Conservation (phyloP, 2,797 vertebrate species). For the Sebastes paucispinis region DNA sequence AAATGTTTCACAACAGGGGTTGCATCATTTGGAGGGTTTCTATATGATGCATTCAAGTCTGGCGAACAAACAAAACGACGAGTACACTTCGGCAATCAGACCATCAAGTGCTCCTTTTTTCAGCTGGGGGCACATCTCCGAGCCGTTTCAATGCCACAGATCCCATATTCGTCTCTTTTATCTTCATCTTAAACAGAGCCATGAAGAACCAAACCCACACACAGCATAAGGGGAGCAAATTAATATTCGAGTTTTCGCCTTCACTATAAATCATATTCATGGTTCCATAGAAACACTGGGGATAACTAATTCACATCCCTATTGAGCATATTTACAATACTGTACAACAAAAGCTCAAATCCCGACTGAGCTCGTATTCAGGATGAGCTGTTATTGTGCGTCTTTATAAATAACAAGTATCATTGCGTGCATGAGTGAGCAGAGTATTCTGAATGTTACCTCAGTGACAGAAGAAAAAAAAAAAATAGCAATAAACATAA, state of each 20-base stretch:
- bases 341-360: conserved; percentile 49
- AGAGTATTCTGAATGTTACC: conserved; percentile 32
- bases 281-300: conserved; percentile 21
- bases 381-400: conserved; percentile 53
- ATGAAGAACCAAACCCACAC: conserved; percentile 24
- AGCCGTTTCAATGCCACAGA: conserved; percentile 38
- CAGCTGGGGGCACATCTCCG: conserved; percentile 40
- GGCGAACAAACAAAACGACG: conserved; percentile 58
- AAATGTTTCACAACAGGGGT: conserved; percentile 4
- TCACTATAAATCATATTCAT: conserved; percentile 47
- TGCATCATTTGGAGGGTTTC: conserved; percentile 38
- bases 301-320: conserved; percentile 50
- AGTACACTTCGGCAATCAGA: conserved; percentile 46
- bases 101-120: conserved; percentile 52
- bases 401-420: conserved; percentile 55
- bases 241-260: conserved; percentile 23
- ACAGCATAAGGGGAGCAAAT: conserved; percentile 24
- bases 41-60: conserved; percentile 33
- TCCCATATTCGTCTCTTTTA: conserved; percentile 42
- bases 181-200: conserved; percentile 46
- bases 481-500: conserved; percentile 40
- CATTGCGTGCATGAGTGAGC: conserved; percentile 31
- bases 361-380: conserved; percentile 23
- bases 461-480: conserved; percentile 42
- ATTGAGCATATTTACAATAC: conserved; percentile 47